A percentile compares a stretch with the other conserved stretches of the same genome.
phyloP scores from a whole-genome alignment of 2,888 invertebrate genomes.

The Aplocera efformata region DNA sequence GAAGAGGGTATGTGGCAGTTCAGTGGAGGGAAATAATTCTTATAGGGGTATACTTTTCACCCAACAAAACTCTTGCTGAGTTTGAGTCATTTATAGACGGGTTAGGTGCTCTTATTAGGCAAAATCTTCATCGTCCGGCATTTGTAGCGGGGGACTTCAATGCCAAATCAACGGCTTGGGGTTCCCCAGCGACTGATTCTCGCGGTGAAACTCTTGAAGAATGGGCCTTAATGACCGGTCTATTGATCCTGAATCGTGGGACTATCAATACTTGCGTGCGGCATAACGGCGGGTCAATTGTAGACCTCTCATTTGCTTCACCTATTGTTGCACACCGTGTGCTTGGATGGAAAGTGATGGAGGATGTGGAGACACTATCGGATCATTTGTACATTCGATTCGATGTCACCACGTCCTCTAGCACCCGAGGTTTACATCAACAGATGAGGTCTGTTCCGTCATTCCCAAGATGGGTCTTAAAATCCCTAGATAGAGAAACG shows the following conservation, averaged over 20 bases:
- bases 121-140: not conserved
- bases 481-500: not conserved
- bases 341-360: conserved; percentile 3
- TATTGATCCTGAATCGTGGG: conserved; percentile 17
- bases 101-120: conserved; percentile 5
- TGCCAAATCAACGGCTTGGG: conserved; percentile 17
- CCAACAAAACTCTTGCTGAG: conserved; percentile 1
- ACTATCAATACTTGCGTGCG: conserved; percentile 25
- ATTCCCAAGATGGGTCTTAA: conserved; percentile 7
- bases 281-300: conserved; percentile 20
- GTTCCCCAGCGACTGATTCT: conserved; percentile 14
- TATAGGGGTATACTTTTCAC: not conserved
- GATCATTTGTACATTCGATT: conserved; percentile 13
- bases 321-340: conserved; percentile 5
- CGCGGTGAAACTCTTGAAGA: conserved; percentile 17
- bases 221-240: conserved; percentile 14
- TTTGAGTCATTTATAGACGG: conserved; percentile 6
- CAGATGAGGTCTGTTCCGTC: not conserved
- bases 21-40: not conserved
- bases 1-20: not conserved
- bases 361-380: conserved; percentile 8
- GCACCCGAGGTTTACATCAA: not conserved
- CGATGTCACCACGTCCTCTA: conserved; percentile 1
- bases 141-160: conserved; percentile 17
- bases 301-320: conserved; percentile 14